phyloP scores from a whole-genome alignment of 2,113 vertebrate genomes.

The Ictalurus furcatus region DNA sequence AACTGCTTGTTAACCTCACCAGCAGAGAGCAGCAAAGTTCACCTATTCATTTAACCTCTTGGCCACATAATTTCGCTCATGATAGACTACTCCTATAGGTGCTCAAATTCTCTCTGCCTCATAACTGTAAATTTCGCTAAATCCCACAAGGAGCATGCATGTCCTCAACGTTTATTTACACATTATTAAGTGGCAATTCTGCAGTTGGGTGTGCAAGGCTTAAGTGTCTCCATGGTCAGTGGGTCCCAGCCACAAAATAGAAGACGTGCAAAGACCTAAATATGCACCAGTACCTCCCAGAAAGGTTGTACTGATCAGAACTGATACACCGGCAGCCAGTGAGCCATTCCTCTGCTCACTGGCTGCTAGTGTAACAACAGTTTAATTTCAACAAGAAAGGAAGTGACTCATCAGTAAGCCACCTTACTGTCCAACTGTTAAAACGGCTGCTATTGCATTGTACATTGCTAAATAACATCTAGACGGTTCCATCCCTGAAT shows the following conservation, averaged over 20 bases:
- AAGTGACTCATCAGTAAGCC: not conserved
- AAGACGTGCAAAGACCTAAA: conserved; percentile 1
- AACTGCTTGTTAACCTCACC: not conserved
- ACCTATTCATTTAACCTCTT: not conserved
- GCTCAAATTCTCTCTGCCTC: not conserved
- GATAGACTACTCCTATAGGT: not conserved
- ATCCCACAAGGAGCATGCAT: not conserved
- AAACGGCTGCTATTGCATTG: not conserved
- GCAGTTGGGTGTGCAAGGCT: not conserved
- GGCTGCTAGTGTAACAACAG: no score
- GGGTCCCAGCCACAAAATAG: not conserved
- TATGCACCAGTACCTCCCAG: conserved; percentile 3
- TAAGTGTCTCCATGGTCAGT: not conserved
- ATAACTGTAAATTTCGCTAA: not conserved
- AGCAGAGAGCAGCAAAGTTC: conserved; percentile 43
- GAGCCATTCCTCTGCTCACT: not conserved
- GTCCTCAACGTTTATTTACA: not conserved
- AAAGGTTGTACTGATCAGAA: not conserved
- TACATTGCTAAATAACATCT: not conserved
- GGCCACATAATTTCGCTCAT: not conserved
- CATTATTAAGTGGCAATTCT: not conserved
- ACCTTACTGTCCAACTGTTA: not conserved
- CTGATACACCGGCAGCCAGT: not conserved
- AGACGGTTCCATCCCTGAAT: not conserved
- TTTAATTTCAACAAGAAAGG: not conserved